Evolutionary conservation across 2,113 vertebrate genomes (phyloP).

Genomic region (Hippocampus zosterae): DNA sequence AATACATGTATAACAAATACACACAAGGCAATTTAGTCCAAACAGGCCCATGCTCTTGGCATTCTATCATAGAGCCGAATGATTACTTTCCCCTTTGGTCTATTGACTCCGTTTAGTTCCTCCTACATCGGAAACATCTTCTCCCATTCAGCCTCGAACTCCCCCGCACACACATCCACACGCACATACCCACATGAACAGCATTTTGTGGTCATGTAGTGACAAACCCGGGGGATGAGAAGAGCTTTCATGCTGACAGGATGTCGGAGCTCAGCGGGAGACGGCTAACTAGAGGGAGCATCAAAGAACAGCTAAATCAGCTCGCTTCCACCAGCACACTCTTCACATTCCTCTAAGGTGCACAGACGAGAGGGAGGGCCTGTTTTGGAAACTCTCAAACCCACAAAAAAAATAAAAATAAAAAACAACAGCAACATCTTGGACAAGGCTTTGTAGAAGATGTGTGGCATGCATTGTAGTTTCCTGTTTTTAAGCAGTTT

Average conservation of each 20-base stretch:
- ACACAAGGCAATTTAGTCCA: neutral
- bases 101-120: conserved; percentile 18
- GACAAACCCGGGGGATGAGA: conserved; percentile 63
- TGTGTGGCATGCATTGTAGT: neutral
- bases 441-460: neutral
- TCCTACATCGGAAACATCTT: conserved; percentile 5
- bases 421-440: neutral
- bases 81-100: neutral
- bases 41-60: neutral
- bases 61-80: neutral
- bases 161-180: conserved; percentile 20
- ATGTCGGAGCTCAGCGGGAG: conserved; percentile 67
- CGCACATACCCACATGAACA: conserved; percentile 23
- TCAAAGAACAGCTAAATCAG: conserved; percentile 66
- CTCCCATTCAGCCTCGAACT: conserved; percentile 1
- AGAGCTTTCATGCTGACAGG: conserved; percentile 67
- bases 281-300: conserved; percentile 64
- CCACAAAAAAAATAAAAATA: neutral
- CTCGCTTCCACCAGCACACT: conserved; percentile 50
- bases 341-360: conserved; percentile 56
- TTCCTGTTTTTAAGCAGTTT: neutral
- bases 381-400: conserved; percentile 20
- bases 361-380: conserved; percentile 36
- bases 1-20: neutral
- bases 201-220: conserved; percentile 66